Percentiles rank a stretch among this genome's conserved stretches.
phyloP scores from a whole-genome alignment of 2,888 invertebrate species.

The Drosophila peninsularis region DNA sequence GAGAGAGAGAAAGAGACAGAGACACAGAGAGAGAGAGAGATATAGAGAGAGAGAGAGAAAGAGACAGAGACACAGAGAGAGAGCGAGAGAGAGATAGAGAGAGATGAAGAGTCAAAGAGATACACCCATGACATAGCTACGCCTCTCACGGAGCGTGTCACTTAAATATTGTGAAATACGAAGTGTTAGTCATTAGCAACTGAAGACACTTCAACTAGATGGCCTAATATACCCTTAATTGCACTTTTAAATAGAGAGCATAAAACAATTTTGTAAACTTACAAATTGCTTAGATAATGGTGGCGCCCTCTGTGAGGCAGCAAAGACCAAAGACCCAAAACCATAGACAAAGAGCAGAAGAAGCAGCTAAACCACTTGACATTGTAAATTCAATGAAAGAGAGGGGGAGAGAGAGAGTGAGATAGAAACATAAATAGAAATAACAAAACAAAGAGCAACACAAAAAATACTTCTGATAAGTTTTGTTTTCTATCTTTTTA shows the following conservation, averaged over 20 bases:
- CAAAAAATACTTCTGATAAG: conserved; percentile 27
- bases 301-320: conserved; percentile 28
- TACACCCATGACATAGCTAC: background rate
- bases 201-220: background rate
- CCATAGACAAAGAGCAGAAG: conserved; percentile 4
- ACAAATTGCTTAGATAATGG: conserved; percentile 21
- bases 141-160: too few species aligned
- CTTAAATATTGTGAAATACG: too few species aligned
- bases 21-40: background rate
- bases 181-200: background rate
- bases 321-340: conserved; percentile 1
- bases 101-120: too few species aligned
- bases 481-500: conserved; percentile 6
- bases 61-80: background rate
- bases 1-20: too few species aligned
- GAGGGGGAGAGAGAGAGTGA: background rate
- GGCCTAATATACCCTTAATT: background rate
- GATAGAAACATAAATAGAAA: conserved; percentile 2
- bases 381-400: conserved; percentile 33
- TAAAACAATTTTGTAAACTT: conserved; percentile 23
- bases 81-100: too few species aligned
- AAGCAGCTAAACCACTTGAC: conserved; percentile 40
- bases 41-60: too few species aligned
- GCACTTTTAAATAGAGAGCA: background rate
- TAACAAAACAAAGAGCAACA: conserved; percentile 21